phyloP scores from a whole-genome alignment of 2,888 invertebrate genomes.

The Sinhomidia bicolor region DNA sequence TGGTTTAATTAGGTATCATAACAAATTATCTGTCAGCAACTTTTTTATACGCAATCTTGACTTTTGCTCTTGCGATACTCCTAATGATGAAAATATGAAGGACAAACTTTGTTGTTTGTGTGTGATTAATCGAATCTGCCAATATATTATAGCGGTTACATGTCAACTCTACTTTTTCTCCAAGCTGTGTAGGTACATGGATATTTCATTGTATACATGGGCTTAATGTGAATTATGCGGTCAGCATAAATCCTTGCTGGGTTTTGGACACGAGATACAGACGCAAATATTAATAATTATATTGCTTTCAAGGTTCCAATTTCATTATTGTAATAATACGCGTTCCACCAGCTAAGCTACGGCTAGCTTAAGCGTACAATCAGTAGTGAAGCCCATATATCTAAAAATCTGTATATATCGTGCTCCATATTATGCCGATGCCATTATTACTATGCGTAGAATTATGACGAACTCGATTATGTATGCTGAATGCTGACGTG shows the following conservation, averaged over 20 bases:
- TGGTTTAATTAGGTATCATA: too few relatives aligned
- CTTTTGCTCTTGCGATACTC: too few relatives aligned
- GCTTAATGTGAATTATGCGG: background rate
- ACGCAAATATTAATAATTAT: background rate
- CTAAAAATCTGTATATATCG: too few relatives aligned
- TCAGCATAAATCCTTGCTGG: background rate
- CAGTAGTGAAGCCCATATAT: too few relatives aligned
- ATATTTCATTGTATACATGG: background rate
- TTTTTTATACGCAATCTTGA: too few relatives aligned
- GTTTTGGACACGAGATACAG: background rate
- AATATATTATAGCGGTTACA: background rate
- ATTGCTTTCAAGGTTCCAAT: slow-evolving; percentile 6
- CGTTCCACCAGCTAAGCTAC: background rate
- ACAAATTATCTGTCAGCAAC: background rate
- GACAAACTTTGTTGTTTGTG: background rate
- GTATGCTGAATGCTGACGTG: background rate
- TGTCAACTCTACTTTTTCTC: background rate
- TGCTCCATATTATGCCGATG: too few relatives aligned
- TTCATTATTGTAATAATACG: background rate
- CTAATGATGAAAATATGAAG: background rate
- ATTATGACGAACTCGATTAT: too few relatives aligned
- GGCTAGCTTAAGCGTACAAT: too few relatives aligned
- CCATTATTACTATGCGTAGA: too few relatives aligned
- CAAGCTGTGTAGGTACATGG: too few relatives aligned
- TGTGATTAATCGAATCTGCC: background rate